Evolutionary conservation across 2,113 vertebrate species (phyloP).

Genomic region (Pedetes capensis): DNA sequence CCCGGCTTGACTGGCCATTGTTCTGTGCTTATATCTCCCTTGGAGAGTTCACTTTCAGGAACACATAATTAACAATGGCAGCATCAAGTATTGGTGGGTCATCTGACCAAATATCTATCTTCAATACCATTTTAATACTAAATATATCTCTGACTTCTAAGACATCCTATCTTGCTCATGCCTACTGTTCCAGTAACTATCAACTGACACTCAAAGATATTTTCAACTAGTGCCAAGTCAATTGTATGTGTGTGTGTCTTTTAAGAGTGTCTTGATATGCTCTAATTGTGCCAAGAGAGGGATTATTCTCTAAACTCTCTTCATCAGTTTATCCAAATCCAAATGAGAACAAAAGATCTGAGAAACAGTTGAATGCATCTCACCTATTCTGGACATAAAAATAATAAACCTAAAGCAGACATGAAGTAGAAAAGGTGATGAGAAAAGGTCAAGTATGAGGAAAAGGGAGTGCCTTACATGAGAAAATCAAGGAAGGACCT

Average conservation of each 20-base stretch:
- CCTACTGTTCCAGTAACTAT: not conserved
- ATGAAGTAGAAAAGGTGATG: not conserved
- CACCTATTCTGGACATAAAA: not conserved
- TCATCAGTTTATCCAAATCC: slow-evolving; percentile 13
- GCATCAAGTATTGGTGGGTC: not conserved
- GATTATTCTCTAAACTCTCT: not conserved
- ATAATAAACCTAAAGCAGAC: not conserved
- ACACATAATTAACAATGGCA: not conserved
- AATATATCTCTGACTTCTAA: slow-evolving; percentile 19
- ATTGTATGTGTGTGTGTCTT: not conserved
- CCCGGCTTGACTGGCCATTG: not conserved
- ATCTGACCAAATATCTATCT: not conserved
- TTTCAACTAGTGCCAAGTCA: slow-evolving; percentile 5
- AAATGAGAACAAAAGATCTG: slow-evolving; percentile 18
- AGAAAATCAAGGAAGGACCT: not conserved
- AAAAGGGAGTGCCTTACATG: slow-evolving; percentile 34
- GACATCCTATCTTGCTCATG: not conserved
- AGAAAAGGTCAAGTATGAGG: not conserved
- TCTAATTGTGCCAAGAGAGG: not conserved
- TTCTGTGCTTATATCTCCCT: not conserved
- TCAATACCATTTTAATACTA: not conserved
- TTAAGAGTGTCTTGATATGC: not conserved
- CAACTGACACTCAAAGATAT: not conserved
- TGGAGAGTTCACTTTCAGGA: not conserved
- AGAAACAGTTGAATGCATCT: slow-evolving; percentile 26